Conservation (phyloP, 2,797 vertebrate species). For the Sebastes goodei region DNA sequence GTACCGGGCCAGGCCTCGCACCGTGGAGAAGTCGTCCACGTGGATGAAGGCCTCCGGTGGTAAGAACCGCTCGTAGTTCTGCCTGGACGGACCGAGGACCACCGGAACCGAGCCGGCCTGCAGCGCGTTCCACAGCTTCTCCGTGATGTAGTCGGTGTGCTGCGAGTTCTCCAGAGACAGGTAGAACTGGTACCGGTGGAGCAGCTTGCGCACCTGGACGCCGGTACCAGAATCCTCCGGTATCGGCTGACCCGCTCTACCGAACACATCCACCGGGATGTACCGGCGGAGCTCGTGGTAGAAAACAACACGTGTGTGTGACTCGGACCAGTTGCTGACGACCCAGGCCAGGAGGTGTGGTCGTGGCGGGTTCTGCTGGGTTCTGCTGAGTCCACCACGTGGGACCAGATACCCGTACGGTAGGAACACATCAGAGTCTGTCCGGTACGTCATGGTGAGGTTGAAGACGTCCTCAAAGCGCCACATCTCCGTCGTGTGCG, state of each 20-base stretch:
- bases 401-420: constrained; percentile 89
- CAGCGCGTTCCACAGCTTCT: constrained; percentile 95
- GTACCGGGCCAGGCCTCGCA: constrained; percentile 85
- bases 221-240: constrained; percentile 36
- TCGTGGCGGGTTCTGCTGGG: no score
- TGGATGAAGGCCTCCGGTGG: constrained; percentile 93
- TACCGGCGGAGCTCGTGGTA: constrained; percentile 83
- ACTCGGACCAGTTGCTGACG: constrained; percentile 92
- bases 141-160: constrained; percentile 94
- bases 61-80: constrained; percentile 92
- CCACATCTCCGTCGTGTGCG: constrained; percentile 79
- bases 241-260: constrained; percentile 75
- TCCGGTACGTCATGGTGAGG: constrained; percentile 91
- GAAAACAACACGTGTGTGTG: constrained; percentile 86
- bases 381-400: no score
- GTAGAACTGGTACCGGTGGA: constrained; percentile 91
- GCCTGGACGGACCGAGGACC: constrained; percentile 89
- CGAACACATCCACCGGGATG: constrained; percentile 87
- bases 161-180: constrained; percentile 95
- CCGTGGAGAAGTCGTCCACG: constrained; percentile 88
- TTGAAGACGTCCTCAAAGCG: constrained; percentile 85
- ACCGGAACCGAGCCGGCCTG: constrained; percentile 86
- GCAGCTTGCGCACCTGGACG: constrained; percentile 76
- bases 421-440: constrained; percentile 89
- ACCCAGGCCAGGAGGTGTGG: constrained; percentile 88